Base-by-base conservation (phyloP, 2,888 invertebrate genomes). In the Bombylius major region DNA sequence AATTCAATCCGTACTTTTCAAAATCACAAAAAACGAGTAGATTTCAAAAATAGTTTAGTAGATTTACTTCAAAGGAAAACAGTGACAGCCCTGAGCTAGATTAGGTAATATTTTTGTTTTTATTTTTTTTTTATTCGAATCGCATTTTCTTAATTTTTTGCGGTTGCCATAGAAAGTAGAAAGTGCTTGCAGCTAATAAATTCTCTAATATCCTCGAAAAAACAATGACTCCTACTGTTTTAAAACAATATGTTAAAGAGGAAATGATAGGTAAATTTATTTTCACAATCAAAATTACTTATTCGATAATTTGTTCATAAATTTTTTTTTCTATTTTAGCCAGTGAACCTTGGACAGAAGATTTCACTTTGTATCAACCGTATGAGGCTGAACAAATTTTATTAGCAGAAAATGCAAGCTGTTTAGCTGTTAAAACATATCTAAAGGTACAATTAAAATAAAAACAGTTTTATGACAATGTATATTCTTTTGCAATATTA, bases 301-400 rank as follows among this genome's bases (percentile, higher is more conserved):
- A n/a, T n/a, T n/a, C n/a, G n/a, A n/a, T 42, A 11, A 7, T 42
- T 42, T 42, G 39, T 11, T 11, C 8, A 11, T 42, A 1, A 11
- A 7, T 45, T 45, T 14, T 45, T 14, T 45, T 9, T 14, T 13
- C 4, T 44, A 79, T n/a, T 87, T 74, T 68, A 87, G 89, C 87
- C 4, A 85, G 85, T 71, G 93, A 94, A 69, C 88, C 89, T 61
- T 95, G 94, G 94, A 90, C 93, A 0, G 85, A 87, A 64, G 86
- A 90, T 73, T 90, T 90, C 5, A 82, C 83, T 61, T 72, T 96
- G 23, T 94, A 84, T 72, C 92, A 93, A 67, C 94, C 93, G 0
- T 89, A 89, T 69, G 92, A 94, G 71, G 89, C 88, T 39, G 94
- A 93, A 66, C 98, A 98, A 76, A 94, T 96, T 60, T 76, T 97